Percentiles rank a stretch among this genome's conserved stretches.
Conservation (phyloP, 2,113 vertebrate species). For the Telmatochromis sp. region DNA sequence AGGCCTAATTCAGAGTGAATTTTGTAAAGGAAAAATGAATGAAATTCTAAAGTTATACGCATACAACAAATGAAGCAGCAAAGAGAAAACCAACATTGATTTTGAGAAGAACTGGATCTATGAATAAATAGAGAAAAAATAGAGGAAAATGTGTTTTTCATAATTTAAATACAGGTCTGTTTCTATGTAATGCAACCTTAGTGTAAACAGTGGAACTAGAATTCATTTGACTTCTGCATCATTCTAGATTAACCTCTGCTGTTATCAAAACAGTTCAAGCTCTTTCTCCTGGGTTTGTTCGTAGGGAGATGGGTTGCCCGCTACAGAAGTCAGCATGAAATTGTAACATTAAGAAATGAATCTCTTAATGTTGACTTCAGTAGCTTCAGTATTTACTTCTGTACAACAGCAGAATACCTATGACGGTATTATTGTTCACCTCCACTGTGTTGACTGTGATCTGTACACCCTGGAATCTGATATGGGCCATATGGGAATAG, state of each 20-base stretch:
- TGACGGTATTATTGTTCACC: neutral
- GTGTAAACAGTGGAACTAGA: neutral
- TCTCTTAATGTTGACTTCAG: neutral
- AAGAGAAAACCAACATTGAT: neutral
- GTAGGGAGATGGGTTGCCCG: neutral
- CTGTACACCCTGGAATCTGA: neutral
- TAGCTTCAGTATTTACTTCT: neutral
- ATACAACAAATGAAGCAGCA: neutral
- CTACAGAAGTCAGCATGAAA: neutral
- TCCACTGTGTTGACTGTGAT: neutral
- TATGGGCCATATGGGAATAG: neutral
- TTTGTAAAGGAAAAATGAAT: neutral
- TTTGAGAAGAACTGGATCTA: neutral
- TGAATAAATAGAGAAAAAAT: neutral
- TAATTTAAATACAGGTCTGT: neutral
- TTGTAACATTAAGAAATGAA: neutral
- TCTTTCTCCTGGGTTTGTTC: neutral
- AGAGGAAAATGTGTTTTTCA: neutral
- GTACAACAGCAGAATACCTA: neutral
- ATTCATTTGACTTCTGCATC: neutral
- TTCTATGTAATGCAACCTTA: neutral
- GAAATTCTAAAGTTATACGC: rapidly evolving
- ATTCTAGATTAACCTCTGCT: neutral
- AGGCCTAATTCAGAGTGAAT: neutral
- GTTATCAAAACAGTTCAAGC: neutral